A percentile compares a stretch with the other conserved stretches of the same genome.
phyloP scores from a whole-genome alignment of 2,888 invertebrate genomes.

The Sesia apiformis region DNA sequence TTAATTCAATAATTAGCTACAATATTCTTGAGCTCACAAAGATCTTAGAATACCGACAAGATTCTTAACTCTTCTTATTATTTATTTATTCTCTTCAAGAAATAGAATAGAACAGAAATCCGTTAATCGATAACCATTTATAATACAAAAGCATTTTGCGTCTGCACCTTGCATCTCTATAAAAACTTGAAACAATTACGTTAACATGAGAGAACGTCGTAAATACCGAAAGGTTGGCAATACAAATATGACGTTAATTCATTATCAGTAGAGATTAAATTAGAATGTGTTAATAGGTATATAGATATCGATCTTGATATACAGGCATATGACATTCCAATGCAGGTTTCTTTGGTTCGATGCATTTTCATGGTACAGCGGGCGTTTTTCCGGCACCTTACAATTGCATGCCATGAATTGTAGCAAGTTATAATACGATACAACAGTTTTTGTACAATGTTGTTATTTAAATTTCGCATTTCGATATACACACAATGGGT shows the following conservation, averaged over 20 bases:
- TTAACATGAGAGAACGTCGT: constrained; percentile 40
- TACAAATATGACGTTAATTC: constrained; percentile 52
- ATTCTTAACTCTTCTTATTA: neutral
- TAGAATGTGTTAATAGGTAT: constrained; percentile 34
- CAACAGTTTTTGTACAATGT: neutral
- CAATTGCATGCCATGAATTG: constrained; percentile 68
- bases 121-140: neutral
- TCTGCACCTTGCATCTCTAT: constrained; percentile 63
- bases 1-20: too few relatives aligned
- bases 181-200: constrained; percentile 72
- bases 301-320: constrained; percentile 40
- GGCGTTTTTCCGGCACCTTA: constrained; percentile 71
- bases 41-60: neutral
- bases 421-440: constrained; percentile 53
- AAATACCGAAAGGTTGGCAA: constrained; percentile 43
- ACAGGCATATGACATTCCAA: constrained; percentile 57
- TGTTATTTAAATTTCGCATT: neutral
- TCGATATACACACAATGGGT: neutral
- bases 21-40: too few relatives aligned
- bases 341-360: constrained; percentile 59
- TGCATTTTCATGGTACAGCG: constrained; percentile 71
- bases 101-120: neutral
- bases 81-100: neutral
- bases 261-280: constrained; percentile 49
- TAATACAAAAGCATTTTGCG: neutral